Conservation (phyloP, 2,797 vertebrate species). For the Poeciliopsis turneri region DNA sequence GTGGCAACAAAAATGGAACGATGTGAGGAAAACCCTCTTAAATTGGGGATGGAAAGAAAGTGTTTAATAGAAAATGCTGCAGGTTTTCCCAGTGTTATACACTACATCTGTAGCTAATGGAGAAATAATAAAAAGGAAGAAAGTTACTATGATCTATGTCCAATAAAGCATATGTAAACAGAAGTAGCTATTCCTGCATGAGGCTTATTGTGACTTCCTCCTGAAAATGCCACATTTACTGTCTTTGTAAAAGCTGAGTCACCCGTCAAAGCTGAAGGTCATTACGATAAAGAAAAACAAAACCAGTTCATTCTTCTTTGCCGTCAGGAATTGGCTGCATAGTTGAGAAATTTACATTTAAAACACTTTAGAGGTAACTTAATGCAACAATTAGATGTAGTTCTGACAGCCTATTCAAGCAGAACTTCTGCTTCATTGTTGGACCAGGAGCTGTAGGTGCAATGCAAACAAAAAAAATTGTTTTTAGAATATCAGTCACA, state of each 20-base stretch:
- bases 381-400: background rate
- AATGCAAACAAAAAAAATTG: background rate
- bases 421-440: background rate
- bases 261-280: conserved; percentile 6
- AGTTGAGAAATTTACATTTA: background rate
- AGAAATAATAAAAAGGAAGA: background rate
- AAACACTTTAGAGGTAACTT: background rate
- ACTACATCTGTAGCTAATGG: background rate
- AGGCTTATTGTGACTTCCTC: background rate
- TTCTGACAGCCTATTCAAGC: background rate
- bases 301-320: background rate
- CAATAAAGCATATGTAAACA: background rate
- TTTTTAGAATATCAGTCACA: background rate
- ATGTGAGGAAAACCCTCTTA: no score
- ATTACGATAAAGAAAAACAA: conserved; percentile 8
- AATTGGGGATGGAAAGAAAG: no score
- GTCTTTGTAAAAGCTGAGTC: conserved; percentile 2
- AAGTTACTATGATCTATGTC: background rate
- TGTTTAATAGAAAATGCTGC: no score
- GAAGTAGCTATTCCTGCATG: background rate
- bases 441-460: background rate
- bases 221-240: background rate
- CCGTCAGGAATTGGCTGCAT: background rate
- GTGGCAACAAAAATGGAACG: no score
- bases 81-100: no score